Base-by-base conservation (phyloP, 2,888 invertebrate genomes). In the Drosophila ezoana region DNA sequence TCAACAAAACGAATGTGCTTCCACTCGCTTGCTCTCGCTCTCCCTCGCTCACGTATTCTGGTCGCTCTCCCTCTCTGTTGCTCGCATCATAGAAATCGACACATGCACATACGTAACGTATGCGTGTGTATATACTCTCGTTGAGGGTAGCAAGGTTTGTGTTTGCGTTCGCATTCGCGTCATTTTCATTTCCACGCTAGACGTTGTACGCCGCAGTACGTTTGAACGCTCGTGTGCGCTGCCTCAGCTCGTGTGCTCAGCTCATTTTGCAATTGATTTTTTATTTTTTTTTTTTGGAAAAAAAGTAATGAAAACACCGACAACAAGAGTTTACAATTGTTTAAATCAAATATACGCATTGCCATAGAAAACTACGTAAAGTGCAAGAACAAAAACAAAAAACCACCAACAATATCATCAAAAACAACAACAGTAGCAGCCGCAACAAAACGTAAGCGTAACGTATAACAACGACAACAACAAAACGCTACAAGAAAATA, bases 241-340 rank as follows among this genome's bases (percentile, higher is more conserved):
- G 78, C 63, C 72, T 64, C 64, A 77, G 67, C 66, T 84, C 73
- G 79, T 79, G 87, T 83, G 83, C 75, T 75, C 74, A 65, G 77
- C 79, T 74, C 70, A 63, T 81, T 81, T 79, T 61, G 72, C 68
- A 81, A 85, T 85, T 81, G 76, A 85, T 84, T 83, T 87, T 76
- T 76, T 64, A 38, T 51, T 61, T 78, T 72, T 84, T 82, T 83
- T 87, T 69, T 63, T 58, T 28, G 20, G 40, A 38, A 60, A 72
- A 70, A 76, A 70, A 69, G 64, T 68, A 82, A 72, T 77, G 51
- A 53, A 65, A 63, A 47, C 64, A 78, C 63, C 59, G 41, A 65
- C 48, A 23, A 53, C 60, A 56, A 76, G 37, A 58, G 65, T 59
- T 69, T 43, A 66, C 41, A 77, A 69, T 62, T 58, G 68, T 80